phyloP scores from a whole-genome alignment of 1,140 invertebrate genomes.

The Hyphantria cunea region DNA sequence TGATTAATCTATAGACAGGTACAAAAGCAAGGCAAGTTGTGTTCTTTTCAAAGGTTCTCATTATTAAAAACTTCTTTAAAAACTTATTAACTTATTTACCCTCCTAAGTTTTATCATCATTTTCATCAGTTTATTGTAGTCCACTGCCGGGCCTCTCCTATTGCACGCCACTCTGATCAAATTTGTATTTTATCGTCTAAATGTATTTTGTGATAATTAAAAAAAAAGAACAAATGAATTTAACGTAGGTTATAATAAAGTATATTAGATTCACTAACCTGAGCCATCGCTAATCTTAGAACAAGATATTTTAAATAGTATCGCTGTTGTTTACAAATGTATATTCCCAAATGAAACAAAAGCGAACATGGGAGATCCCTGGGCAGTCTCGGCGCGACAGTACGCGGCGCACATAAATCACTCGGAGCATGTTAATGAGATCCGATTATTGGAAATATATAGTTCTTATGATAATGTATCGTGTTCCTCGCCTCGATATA shows the following conservation, averaged over 20 bases:
- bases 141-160: too few relatives aligned
- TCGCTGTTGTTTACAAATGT: neutral
- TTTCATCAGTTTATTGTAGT: too few relatives aligned
- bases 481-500: neutral
- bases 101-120: too few relatives aligned
- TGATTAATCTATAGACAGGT: too few relatives aligned
- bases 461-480: slow-evolving; percentile 44
- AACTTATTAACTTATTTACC: too few relatives aligned
- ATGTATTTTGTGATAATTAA: too few relatives aligned
- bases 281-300: neutral
- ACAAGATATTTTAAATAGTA: neutral
- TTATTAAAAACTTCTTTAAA: too few relatives aligned
- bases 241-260: neutral
- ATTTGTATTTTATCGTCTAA: too few relatives aligned
- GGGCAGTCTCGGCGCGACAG: neutral
- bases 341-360: neutral
- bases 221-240: too few relatives aligned
- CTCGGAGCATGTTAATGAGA: slow-evolving; percentile 5
- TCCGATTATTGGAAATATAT: slow-evolving; percentile 32
- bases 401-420: slow-evolving; percentile 1
- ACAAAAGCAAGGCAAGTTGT: too few relatives aligned
- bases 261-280: neutral
- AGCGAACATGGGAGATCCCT: neutral
- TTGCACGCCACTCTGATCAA: too few relatives aligned
- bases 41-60: too few relatives aligned